phyloP scores from a whole-genome alignment of 2,113 vertebrate genomes.

The Mirza zaza region DNA sequence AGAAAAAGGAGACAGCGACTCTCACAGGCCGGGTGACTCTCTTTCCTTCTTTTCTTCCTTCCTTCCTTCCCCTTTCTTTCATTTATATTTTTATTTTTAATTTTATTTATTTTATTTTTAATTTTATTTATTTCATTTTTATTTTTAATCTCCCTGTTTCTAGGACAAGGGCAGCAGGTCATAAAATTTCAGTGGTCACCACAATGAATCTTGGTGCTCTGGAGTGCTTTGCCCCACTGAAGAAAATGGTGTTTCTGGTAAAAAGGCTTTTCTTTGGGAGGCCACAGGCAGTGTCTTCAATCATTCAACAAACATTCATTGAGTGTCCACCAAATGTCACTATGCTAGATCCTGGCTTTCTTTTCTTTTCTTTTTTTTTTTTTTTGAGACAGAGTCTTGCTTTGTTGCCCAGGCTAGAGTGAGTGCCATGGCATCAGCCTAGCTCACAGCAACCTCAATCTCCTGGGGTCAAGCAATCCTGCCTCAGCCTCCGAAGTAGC shows the following conservation, averaged over 20 bases:
- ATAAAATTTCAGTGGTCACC: not conserved
- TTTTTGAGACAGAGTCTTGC: no score
- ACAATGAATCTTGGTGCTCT: not conserved
- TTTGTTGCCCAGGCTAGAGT: no score
- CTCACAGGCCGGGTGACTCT: not conserved
- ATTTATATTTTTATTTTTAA: not conserved
- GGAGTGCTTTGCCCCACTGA: not conserved
- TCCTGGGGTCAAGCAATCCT: no score
- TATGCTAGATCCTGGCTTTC: not conserved
- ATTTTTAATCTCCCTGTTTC: not conserved
- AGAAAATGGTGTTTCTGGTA: not conserved
- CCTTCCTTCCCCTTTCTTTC: not conserved
- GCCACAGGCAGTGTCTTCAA: not conserved
- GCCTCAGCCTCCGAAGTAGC: no score
- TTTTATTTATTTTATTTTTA: no score
- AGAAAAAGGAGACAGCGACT: not conserved
- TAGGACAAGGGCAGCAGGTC: not conserved
- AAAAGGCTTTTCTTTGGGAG: not conserved
- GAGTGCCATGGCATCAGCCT: no score
- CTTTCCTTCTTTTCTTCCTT: not conserved
- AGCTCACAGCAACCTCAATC: no score
- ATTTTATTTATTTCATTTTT: no score
- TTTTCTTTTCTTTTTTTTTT: no score
- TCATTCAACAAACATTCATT: not conserved
- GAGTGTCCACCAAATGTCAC: not conserved